Percentiles rank a stretch among this genome's conserved stretches.
These are phyloP conservation scores for Ciconia nigra DNA, from an alignment of 2,797 vertebrate species.

Conservation along the genomic window DNA sequence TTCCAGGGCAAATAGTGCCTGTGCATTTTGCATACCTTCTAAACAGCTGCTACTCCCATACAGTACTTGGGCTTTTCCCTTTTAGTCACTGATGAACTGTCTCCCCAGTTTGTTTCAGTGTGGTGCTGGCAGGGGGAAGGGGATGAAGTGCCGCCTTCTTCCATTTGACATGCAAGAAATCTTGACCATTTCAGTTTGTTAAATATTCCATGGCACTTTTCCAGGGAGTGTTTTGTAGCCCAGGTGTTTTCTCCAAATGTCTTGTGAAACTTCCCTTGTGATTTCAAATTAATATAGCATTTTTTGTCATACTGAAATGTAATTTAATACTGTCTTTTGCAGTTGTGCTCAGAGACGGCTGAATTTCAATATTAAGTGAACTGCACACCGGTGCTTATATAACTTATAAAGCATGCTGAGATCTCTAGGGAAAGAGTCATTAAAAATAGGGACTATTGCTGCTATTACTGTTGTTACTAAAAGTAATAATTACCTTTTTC, in stretches of 20 bases:
- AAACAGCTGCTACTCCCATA: neutral
- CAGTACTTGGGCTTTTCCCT: neutral
- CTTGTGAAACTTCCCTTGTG: neutral
- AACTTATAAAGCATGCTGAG: slow-evolving; percentile 2
- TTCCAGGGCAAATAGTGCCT: neutral
- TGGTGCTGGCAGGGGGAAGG: neutral
- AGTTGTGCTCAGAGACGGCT: neutral
- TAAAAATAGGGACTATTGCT: neutral
- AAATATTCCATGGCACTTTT: neutral
- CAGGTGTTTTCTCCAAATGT: slow-evolving; percentile 28
- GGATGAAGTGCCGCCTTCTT: neutral
- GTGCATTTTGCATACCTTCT: neutral
- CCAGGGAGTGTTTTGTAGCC: neutral
- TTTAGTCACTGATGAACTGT: neutral
- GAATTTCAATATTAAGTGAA: neutral
- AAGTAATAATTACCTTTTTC: slow-evolving; percentile 14
- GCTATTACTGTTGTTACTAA: neutral
- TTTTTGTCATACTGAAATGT: slow-evolving; percentile 1
- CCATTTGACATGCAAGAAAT: neutral
- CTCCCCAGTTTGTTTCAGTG: neutral
- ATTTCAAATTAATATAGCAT: slow-evolving; percentile 11
- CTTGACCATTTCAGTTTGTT: neutral
- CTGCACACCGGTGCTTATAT: neutral
- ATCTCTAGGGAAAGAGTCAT: neutral
- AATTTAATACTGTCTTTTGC: slow-evolving; percentile 8